Base-by-base conservation (phyloP, 2,888 invertebrate species). In the Clistopyga incitator region DNA sequence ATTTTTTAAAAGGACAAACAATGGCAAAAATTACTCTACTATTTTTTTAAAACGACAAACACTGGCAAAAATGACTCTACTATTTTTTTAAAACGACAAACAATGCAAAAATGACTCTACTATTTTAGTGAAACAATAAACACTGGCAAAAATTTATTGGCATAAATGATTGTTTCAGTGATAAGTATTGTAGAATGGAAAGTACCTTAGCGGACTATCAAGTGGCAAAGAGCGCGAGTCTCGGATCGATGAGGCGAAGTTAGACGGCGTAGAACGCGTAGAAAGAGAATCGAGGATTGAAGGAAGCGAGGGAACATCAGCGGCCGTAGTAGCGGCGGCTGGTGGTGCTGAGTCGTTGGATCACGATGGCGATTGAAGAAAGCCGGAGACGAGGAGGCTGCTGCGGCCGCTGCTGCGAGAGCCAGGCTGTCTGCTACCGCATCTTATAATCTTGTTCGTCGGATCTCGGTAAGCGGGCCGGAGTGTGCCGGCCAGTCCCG, bases 351-450 rank as follows among this genome's bases (percentile, higher is more conserved):
- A 34, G 54, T 34, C 64, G 65, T 29, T 38, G 65, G 20, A 67
- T 25, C 77, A 52, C 67, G 50, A 71, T 54, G 72, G 72, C 71
- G 72, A 79, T 56, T 42, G 71, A 54, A 38, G 56, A 23, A n/a
- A n/a, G 56, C 67, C 84, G 86, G 89, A 89, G 90, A 89, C 88
- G 88, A 88, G 85, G 87, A 90, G 90, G 89, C 89, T 90, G 50
- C n/a, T 50, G n/a, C 56, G 11, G 56, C 56, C 20, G 88, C 88
- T 88, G 89, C 86, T 86, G 88, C 90, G 87, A 91, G 92, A 92
- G 92, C 92, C 92, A 92, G 91, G 92, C 92, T 92, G 92, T 92
- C 92, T 92, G 87, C 86, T 86, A 80, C 83, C 86, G 81, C 85
- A 85, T 88, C 87, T 89, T 88, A 88, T 89, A 90, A 91, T 91